phyloP scores from a whole-genome alignment of 2,888 invertebrate genomes.

The Tricholauxania praeusta region DNA sequence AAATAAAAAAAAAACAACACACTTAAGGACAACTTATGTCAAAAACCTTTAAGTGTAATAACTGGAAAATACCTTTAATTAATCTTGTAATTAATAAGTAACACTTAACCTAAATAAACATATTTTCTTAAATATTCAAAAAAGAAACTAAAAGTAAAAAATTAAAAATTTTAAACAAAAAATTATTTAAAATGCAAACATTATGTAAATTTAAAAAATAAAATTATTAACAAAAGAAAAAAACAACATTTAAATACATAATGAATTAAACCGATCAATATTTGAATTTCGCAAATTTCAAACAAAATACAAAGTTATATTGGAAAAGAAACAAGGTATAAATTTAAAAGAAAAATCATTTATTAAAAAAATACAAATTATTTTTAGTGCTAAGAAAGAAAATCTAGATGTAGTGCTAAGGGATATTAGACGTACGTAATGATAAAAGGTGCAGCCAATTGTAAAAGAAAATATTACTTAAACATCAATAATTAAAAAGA shows the following conservation, averaged over 20 bases:
- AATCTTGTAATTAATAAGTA: too few relatives aligned
- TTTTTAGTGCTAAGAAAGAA: background rate
- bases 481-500: background rate
- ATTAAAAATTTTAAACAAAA: too few relatives aligned
- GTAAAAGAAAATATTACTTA: constrained; percentile 1
- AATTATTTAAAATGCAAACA: too few relatives aligned
- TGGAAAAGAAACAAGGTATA: constrained; percentile 14
- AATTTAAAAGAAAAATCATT: constrained; percentile 21
- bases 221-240: background rate
- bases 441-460: background rate
- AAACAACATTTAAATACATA: constrained; percentile 38
- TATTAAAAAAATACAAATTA: constrained; percentile 14
- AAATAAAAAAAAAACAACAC: too few relatives aligned
- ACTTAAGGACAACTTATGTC: too few relatives aligned
- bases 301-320: constrained; percentile 36
- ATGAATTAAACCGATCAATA: constrained; percentile 45
- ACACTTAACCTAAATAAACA: too few relatives aligned
- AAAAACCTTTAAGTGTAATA: too few relatives aligned
- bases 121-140: too few relatives aligned
- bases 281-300: constrained; percentile 14
- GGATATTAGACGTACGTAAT: background rate
- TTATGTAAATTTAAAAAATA: too few relatives aligned
- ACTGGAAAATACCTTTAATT: too few relatives aligned
- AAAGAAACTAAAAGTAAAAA: too few relatives aligned
- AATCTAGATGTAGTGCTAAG: background rate